Evolutionary conservation across 2,888 invertebrate genomes (phyloP), one percentile per base, ranked within the genome.

Genomic region (Drosophila suboccidentalis): DNA sequence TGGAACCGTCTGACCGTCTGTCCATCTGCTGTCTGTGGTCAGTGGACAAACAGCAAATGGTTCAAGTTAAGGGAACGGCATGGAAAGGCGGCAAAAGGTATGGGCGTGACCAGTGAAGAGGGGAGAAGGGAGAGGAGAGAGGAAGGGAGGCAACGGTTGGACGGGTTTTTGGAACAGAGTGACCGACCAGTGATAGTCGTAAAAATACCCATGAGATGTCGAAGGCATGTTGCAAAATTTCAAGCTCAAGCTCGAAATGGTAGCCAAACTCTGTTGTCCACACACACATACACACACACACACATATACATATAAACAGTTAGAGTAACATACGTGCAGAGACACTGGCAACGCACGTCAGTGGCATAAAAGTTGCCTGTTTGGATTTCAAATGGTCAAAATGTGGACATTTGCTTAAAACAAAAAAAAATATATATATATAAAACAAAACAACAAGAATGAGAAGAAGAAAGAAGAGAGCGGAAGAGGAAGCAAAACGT

Each of bases 201-300:
- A 85, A 89, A 84, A 85, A 89, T 89, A 87, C 89, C 84, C 84
- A 80, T 74, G 87, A 81, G 84, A 85, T 87, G 84, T 84, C 89
- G 84, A 89, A 87, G 87, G 87, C 87, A 84, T 87, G 84, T 85
- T 89, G 87, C 84, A 89, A 85, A 82, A 87, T 89, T 84, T 83
- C 76, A 87, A 89, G 87, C 84, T 80, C 87, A 83, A 86, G 73
- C 76, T 88, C 67, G 64, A 69, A 85, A 75, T 82, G 88, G 78
- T 75, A 82, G 82, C 59, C 70, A 87, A 65, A 77, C 71, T 74
- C 77, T 65, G 74, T 79, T 71, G 62, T 39, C 46, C 71, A 67
- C 64, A 70, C 50, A 60, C 59, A 76, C 26, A 54, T 19, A 62
- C 47, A 51, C 61, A 63, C 60, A 17, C 29, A 61, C 44, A 46